Percentiles rank a stretch among this genome's conserved stretches.
Conservation (phyloP, 1,140 invertebrate genomes). For the Temnothorax longispinosus region DNA sequence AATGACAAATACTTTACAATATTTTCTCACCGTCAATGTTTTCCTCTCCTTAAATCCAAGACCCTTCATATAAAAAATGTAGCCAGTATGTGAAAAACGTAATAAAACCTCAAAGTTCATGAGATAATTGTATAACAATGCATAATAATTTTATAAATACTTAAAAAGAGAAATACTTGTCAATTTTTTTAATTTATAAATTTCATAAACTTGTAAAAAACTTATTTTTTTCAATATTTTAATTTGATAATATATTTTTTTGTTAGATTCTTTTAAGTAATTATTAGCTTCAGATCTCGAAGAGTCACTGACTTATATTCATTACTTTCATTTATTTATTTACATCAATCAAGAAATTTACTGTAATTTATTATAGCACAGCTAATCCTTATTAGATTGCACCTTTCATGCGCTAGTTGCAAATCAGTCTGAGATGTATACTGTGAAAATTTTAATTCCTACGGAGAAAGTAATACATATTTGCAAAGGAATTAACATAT, state of each 20-base stretch:
- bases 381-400: neutral
- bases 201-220: neutral
- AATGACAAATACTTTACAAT: neutral
- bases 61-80: neutral
- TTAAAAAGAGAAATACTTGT: neutral
- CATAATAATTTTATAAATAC: neutral
- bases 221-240: neutral
- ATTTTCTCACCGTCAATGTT: neutral
- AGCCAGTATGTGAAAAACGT: neutral
- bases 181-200: neutral
- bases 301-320: neutral
- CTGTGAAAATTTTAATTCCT: conserved; percentile 68
- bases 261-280: neutral
- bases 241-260: neutral
- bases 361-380: neutral
- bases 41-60: conserved; percentile 7
- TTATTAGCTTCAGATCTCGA: neutral
- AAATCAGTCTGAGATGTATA: conserved; percentile 31
- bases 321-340: neutral
- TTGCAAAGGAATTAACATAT: conserved; percentile 85
- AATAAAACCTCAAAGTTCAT: neutral
- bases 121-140: neutral
- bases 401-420: neutral
- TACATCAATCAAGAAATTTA: neutral
- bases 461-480: conserved; percentile 77